phyloP scores from a whole-genome alignment of 2,888 invertebrate species.

The Trachelus tabidus region DNA sequence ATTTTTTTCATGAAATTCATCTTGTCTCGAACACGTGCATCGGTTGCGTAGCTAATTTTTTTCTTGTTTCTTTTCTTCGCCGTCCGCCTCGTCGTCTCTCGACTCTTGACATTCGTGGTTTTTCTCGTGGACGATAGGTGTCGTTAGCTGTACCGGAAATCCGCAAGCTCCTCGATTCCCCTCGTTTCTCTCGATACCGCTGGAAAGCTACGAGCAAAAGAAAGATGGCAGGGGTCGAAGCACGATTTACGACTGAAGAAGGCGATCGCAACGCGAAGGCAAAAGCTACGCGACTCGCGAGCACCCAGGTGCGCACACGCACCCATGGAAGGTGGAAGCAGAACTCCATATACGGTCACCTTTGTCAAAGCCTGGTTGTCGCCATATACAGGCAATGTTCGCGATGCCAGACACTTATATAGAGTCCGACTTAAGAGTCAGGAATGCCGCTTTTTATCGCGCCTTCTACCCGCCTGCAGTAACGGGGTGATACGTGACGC shows the following conservation, averaged over 20 bases:
- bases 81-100: neutral
- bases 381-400: conserved; percentile 65
- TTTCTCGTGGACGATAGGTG: neutral
- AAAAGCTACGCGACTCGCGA: conserved; percentile 31
- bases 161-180: neutral
- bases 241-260: conserved; percentile 39
- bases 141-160: neutral
- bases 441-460: conserved; percentile 61
- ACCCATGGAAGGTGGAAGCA: conserved; percentile 60
- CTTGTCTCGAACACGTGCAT: neutral
- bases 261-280: conserved; percentile 24
- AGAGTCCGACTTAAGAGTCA: conserved; percentile 60
- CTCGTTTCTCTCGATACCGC: neutral
- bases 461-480: conserved; percentile 48
- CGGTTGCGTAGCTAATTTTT: neutral
- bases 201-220: neutral
- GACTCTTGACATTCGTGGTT: neutral
- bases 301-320: conserved; percentile 24
- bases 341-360: conserved; percentile 63
- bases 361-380: conserved; percentile 64
- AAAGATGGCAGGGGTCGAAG: conserved; percentile 29
- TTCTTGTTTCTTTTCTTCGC: neutral
- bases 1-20: neutral
- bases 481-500: neutral
- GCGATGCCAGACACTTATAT: conserved; percentile 64